Evolutionary conservation across 2,888 invertebrate genomes (phyloP), one percentile per base, ranked within the genome.

Genomic region (Imbricaverruca yamaguchii): DNA sequence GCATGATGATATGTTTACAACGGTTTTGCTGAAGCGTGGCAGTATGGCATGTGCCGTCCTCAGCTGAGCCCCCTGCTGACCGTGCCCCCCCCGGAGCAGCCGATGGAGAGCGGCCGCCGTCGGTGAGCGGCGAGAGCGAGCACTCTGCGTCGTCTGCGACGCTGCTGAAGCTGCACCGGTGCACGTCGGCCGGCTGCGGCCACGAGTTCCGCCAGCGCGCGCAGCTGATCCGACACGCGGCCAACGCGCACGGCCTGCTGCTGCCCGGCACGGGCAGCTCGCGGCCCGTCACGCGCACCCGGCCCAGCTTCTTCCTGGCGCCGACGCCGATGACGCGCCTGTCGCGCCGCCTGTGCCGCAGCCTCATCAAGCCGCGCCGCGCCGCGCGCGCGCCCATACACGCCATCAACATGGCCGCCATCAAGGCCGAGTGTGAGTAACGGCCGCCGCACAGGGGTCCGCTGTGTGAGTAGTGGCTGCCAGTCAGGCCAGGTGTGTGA

Each of bases 141-240:
- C 74, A 74, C 74, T 74, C 74, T 39, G 74, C 74, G 13, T 25
- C 25, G 25, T 74, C 74, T 15, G 74, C 74, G 13, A 53, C 74
- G 53, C 74, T 74, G 53, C n/a, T 74, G 56, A 55, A 78, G 78
- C 93, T 93, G 83, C 94, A 93, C 87, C 93, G 95, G 86, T 97
- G 97, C 89, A 94, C 94, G 85, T 94, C 95, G 85, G 91, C 93
- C 85, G 94, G 94, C 85, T 97, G 97, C 89, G 94, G 94, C 82
- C 85, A 89, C 89, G 97, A 97, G 89, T 97, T 97, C 89, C 96
- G 97, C 88, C 89, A 97, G 85, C 97, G 97, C 89, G 94, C 96
- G 83, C 97, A 97, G 88, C 90, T 98, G 85, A 94, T 94, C 83
- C 92, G 96, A 83, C 97, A 98, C 89, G 94, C 96, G 88, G 96